Evolutionary conservation across 2,888 invertebrate genomes (phyloP), one percentile per base, ranked within the genome.

Genomic region (Troilus luridus): DNA sequence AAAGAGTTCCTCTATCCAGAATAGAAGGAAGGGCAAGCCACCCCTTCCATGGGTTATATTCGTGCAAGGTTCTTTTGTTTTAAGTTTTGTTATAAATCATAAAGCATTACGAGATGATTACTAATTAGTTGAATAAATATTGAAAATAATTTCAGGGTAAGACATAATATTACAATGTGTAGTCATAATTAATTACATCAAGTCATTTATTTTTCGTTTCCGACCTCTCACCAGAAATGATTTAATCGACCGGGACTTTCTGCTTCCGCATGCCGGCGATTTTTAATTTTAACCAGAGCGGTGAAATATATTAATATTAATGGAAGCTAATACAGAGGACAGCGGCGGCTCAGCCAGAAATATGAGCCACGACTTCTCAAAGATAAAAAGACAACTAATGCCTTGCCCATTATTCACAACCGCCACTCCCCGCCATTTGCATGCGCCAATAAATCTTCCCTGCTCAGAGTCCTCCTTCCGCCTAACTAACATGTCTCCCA

Each of bases 301-400:
- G 72, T 77, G 72, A 77, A 77, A 85, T 85, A 54, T 85, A 58
- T 85, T 85, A 56, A 85, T 85, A 85, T 56, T 85, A 58, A 85
- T 85, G 12, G 85, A 7, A 77, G 72, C 72, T 77, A 77, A 77
- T 77, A 77, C 56, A 54, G 56, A n/a, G 56, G 56, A 85, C 56
- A 85, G 56, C n/a, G 5, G 85, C 56, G 56, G 41, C 85, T 85
- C 14, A 85, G 85, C 85, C 56, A 85, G 85, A 85, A 85, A 85
- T 85, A 85, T 85, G 85, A 85, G 85, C 85, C 56, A 58, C 56
- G 85, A 85, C 56, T 85, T 85, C 85, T 85, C 85, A 85, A 85
- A 85, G 85, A 85, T 85, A 58, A 85, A 85, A 85, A 85, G 85
- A 85, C 56, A 56, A 85, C 85, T 85, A 85, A 85, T 85, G 85